Percentiles rank a stretch among this genome's conserved stretches.
Evolutionary conservation across 2,888 invertebrate species (phyloP).

Genomic region (Amiota mariae): DNA sequence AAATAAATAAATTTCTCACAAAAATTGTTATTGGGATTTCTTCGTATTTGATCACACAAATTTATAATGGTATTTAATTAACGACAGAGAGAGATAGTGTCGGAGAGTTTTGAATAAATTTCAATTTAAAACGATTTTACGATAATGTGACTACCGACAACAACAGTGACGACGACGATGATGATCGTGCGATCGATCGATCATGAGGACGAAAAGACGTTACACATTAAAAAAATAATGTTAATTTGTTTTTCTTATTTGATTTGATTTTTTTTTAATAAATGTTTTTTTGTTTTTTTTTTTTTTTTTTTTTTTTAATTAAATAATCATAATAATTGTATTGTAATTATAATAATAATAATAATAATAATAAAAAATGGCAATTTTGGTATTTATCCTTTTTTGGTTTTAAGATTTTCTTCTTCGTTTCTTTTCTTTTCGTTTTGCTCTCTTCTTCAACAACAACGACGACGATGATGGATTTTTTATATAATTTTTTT

Average conservation of each 20-base stretch:
- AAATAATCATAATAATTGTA: conserved; percentile 8
- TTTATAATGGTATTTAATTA: no score
- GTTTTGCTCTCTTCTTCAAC: background rate
- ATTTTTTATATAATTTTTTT: no score
- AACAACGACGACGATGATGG: background rate
- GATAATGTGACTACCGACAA: background rate
- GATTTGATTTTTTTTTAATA: background rate
- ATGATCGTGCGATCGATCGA: conserved; percentile 28
- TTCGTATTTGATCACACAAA: no score
- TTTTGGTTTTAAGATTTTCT: background rate
- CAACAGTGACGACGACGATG: conserved; percentile 46
- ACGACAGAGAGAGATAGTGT: no score
- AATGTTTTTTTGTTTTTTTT: background rate
- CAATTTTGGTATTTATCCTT: background rate
- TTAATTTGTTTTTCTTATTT: background rate
- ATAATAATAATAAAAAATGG: conserved; percentile 23
- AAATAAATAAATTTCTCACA: no score
- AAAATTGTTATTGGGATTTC: no score
- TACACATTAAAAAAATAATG: conserved; percentile 19
- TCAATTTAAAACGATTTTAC: no score
- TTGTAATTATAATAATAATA: conserved; percentile 19
- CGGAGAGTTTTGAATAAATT: no score
- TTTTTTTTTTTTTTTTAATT: conserved; percentile 1
- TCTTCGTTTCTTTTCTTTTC: background rate
- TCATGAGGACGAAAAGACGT: conserved; percentile 35